A percentile compares a stretch with the other conserved stretches of the same genome.
Evolutionary conservation across 2,888 invertebrate genomes (phyloP).

Genomic region (Dorcus hopei): DNA sequence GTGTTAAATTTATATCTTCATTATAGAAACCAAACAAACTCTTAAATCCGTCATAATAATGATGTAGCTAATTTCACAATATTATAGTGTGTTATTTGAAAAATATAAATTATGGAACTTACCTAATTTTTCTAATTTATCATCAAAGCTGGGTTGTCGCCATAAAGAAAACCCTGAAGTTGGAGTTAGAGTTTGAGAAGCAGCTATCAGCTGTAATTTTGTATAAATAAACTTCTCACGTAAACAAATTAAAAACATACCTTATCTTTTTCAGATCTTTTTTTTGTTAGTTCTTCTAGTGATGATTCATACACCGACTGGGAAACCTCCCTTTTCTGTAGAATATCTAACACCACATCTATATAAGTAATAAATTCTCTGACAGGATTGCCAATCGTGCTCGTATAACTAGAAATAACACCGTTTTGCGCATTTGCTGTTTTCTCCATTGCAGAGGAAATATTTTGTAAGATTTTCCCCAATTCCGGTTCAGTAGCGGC

Average conservation of each 20-base stretch:
- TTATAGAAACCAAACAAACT: too few relatives aligned
- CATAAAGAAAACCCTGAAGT: slow-evolving; percentile 51
- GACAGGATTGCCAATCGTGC: slow-evolving; percentile 49
- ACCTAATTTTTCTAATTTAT: slow-evolving; percentile 54
- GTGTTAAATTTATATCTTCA: background rate
- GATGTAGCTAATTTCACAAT: too few relatives aligned
- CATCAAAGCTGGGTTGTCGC: slow-evolving; percentile 59
- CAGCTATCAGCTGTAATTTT: slow-evolving; percentile 33
- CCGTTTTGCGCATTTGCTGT: slow-evolving; percentile 53
- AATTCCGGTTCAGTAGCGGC: slow-evolving; percentile 58
- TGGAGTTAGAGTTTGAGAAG: slow-evolving; percentile 32
- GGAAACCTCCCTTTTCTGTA: slow-evolving; percentile 60
- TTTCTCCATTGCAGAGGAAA: slow-evolving; percentile 51
- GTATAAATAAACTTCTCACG: background rate
- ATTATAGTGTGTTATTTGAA: too few relatives aligned
- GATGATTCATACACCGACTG: slow-evolving; percentile 64
- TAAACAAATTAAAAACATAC: slow-evolving; percentile 40
- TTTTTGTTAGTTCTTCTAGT: slow-evolving; percentile 60
- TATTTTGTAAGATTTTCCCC: slow-evolving; percentile 47
- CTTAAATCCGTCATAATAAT: background rate
- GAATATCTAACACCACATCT: slow-evolving; percentile 65
- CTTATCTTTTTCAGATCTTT: slow-evolving; percentile 61
- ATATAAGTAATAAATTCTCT: slow-evolving; percentile 64
- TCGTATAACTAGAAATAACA: slow-evolving; percentile 47
- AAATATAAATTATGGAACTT: too few relatives aligned